Conservation (phyloP, 2,113 vertebrate genomes). For the Colinus virginianus region DNA sequence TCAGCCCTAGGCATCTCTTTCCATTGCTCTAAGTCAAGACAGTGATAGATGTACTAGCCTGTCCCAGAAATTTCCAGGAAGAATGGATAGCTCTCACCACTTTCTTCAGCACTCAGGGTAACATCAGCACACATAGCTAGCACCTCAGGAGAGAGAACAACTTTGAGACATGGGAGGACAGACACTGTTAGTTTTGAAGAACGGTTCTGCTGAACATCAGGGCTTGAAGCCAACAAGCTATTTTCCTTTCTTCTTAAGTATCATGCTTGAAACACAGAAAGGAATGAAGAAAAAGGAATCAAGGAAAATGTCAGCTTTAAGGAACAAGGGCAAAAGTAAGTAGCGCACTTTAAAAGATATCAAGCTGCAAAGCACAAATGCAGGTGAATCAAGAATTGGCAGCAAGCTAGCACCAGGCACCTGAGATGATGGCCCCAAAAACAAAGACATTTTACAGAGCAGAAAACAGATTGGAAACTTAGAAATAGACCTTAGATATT, state of each 20-base stretch:
- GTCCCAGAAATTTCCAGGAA: not conserved
- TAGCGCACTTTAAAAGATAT: not conserved
- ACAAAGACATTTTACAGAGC: not conserved
- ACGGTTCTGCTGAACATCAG: not conserved
- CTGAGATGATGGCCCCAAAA: not conserved
- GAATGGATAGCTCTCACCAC: not conserved
- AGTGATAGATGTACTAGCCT: not conserved
- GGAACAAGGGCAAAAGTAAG: not conserved
- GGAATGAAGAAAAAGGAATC: conserved; percentile 14
- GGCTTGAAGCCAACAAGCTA: conserved; percentile 13
- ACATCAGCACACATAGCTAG: not conserved
- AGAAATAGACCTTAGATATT: not conserved
- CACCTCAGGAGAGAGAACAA: not conserved
- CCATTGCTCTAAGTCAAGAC: not conserved
- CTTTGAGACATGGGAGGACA: not conserved
- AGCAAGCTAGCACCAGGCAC: not conserved
- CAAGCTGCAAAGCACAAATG: not conserved
- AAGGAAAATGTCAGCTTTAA: not conserved
- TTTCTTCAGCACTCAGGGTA: not conserved
- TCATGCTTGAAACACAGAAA: conserved; percentile 5
- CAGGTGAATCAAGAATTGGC: not conserved
- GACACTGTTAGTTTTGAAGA: not conserved
- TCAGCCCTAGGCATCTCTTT: not conserved
- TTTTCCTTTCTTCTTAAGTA: conserved; percentile 4
- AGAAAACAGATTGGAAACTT: not conserved